Conservation (phyloP, 2,888 invertebrate species). For the Opisthograptis luteolata region DNA sequence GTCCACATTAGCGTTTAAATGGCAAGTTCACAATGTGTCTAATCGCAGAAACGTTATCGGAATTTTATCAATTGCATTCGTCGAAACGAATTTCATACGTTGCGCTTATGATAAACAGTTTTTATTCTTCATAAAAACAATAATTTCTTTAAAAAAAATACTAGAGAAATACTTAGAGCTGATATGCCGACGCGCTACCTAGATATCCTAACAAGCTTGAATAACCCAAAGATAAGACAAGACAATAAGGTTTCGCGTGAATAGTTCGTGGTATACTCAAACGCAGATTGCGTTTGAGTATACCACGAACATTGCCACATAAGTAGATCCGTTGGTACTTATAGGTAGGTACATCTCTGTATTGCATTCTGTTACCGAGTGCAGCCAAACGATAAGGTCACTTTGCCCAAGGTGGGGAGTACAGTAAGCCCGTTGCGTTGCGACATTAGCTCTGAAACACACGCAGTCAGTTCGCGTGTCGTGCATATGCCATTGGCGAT, state of each 20-base stretch:
- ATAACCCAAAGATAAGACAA: not conserved
- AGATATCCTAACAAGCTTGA: too few species aligned
- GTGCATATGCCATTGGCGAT: slow-evolving; percentile 43
- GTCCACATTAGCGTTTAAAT: not conserved
- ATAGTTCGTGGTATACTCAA: slow-evolving; percentile 2
- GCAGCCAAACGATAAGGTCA: slow-evolving; percentile 77
- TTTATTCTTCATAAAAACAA: too few species aligned
- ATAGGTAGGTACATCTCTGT: slow-evolving; percentile 10
- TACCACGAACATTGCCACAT: not conserved
- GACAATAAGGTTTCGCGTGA: not conserved
- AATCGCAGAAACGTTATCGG: not conserved
- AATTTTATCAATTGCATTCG: not conserved
- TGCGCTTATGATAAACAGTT: too few species aligned
- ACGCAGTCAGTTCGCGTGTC: slow-evolving; percentile 40
- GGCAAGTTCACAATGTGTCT: not conserved
- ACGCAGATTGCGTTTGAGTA: slow-evolving; percentile 16
- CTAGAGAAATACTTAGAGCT: too few species aligned
- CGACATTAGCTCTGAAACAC: slow-evolving; percentile 44
- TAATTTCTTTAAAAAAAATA: too few species aligned
- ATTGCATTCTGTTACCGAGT: slow-evolving; percentile 67
- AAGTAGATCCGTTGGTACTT: slow-evolving; percentile 1
- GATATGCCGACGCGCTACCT: not conserved
- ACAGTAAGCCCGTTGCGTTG: slow-evolving; percentile 51
- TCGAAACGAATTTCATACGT: not conserved
- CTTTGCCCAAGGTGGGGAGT: slow-evolving; percentile 66